Evolutionary conservation across 1,140 invertebrate genomes (phyloP), one percentile per base, ranked within the genome.

Genomic region (Apis cerana): DNA sequence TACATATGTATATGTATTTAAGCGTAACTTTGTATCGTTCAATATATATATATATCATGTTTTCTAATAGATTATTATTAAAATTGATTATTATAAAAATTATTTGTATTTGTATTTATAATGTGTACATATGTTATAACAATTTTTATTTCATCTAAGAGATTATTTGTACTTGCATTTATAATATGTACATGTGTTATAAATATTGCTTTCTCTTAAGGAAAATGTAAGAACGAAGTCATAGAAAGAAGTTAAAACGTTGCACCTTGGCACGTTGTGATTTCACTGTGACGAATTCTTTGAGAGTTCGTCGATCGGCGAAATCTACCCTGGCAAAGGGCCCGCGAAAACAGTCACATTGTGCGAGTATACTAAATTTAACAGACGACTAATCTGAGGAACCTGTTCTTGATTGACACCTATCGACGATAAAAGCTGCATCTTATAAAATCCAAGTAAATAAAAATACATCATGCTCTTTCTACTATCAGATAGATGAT

Each of bases 361-460:
- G 85, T 85, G 56, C 76, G 74, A 67, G 72, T 88, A 78, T 70
- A 83, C 84, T 90, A 90, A 90, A 90, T 89, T 89, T 89, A 90
- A 84, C 82, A 54, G 80, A 59, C 84, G 80, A 88, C 86, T 89
- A 89, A 90, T 90, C 75, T 75, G 56, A 68, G 65, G 76, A 85
- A 85, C 58, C 70, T 88, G 76, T 77, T 82, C 62, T 80, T 84
- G 79, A 88, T 87, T 85, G 86, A 89, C 79, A 84, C 70, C 74
- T 84, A 84, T 58, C 64, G 75, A 79, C 56, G 70, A 19, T 54
- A 71, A 74, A 59, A 62, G 70, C 27, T 21, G 8, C 48, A 23
- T 43, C 23, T 19, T 64, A 72, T 64, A 72, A 64, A 21, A 19
- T 56, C 7, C 8, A 43, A 70, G 68, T 80, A 52, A 79, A 79